Percentiles rank a stretch among this genome's conserved stretches.
These are phyloP conservation scores for Mungos mungo DNA, from an alignment of 2,113 vertebrate species.

Conservation along the genomic window DNA sequence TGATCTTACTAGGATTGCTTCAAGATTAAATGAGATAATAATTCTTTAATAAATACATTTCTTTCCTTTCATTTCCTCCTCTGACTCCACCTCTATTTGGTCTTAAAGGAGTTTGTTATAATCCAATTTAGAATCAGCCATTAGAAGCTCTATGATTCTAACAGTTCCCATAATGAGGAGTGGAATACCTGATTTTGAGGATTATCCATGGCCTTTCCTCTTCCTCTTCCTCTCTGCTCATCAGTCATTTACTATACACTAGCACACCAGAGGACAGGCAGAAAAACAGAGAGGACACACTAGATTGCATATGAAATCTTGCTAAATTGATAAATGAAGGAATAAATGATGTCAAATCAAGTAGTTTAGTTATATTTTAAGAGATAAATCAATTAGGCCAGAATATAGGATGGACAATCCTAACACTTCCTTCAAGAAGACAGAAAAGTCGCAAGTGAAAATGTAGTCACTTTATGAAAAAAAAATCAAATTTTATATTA, in stretches of 20 bases:
- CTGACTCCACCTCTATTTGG: background rate
- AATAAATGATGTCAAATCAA: slow-evolving; percentile 14
- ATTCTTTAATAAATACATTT: background rate
- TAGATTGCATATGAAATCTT: background rate
- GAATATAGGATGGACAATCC: background rate
- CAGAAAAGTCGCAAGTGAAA: background rate
- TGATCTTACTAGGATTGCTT: background rate
- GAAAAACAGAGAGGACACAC: background rate
- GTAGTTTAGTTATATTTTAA: background rate
- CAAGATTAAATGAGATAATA: slow-evolving; percentile 21
- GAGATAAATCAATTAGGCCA: background rate
- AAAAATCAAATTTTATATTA: background rate
- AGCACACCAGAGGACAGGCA: background rate
- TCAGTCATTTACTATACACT: background rate
- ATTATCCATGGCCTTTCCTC: background rate
- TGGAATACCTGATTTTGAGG: background rate
- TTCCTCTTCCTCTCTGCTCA: background rate
- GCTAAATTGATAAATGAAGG: background rate
- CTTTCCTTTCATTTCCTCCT: background rate
- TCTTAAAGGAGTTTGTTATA: background rate
- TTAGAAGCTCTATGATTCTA: background rate
- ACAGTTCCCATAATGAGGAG: background rate
- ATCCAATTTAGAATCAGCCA: background rate
- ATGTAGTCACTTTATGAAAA: background rate
- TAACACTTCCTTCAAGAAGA: background rate